Evolutionary conservation across 2,797 vertebrate species (phyloP).

Genomic region (Adelosebastes latens): DNA sequence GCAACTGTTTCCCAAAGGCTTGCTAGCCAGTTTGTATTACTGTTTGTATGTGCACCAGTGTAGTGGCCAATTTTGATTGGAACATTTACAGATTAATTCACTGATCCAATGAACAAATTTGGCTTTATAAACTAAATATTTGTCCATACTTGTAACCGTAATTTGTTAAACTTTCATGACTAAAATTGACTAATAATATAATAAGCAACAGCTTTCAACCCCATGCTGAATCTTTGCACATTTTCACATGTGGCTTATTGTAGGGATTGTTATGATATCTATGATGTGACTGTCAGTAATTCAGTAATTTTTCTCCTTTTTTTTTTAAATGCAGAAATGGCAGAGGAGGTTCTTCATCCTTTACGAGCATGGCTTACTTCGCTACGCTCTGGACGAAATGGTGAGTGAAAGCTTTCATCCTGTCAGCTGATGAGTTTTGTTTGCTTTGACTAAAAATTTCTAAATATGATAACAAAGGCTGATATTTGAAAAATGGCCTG

Average conservation of each 20-base stretch:
- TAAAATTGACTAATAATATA: background rate
- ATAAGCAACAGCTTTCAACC: background rate
- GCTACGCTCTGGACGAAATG: conserved; percentile 97
- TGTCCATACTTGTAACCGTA: background rate
- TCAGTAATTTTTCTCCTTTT: background rate
- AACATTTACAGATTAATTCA: background rate
- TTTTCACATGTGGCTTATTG: conserved; percentile 1
- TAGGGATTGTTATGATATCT: background rate
- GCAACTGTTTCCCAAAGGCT: conserved; percentile 37
- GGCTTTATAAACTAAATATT: background rate
- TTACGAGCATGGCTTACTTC: conserved; percentile 95
- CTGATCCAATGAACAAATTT: background rate
- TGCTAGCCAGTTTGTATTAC: background rate
- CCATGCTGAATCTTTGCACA: background rate
- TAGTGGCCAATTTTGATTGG: background rate
- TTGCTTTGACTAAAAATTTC: background rate
- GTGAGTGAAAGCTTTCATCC: conserved; percentile 80
- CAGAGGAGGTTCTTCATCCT: conserved; percentile 98
- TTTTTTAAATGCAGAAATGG: conserved; percentile 90
- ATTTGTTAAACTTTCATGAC: background rate
- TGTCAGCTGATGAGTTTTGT: background rate
- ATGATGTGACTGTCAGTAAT: conserved; percentile 18
- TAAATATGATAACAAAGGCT: background rate
- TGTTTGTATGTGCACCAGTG: background rate
- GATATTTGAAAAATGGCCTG: background rate